Conservation (phyloP, 2,888 invertebrate species). For the Mesorhabditis spiculigera region DNA sequence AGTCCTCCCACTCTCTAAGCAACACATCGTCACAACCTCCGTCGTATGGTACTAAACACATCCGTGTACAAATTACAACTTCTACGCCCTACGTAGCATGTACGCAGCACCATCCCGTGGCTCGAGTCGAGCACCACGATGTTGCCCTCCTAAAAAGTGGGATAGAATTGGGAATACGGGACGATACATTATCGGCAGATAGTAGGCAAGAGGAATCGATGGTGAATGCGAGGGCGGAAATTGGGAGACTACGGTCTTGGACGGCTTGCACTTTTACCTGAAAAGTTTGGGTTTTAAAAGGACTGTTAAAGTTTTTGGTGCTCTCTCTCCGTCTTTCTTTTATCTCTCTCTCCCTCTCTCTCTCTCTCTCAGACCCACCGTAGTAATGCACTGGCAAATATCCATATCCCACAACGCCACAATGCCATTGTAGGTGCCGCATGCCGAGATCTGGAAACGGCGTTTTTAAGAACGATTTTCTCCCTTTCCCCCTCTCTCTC, state of each 20-base stretch:
- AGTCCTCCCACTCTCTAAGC: conserved; percentile 48
- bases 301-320: background rate
- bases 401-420: conserved; percentile 58
- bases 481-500: background rate
- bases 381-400: conserved; percentile 53
- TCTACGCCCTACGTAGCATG: conserved; percentile 20
- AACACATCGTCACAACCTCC: conserved; percentile 34
- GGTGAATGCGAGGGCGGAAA: conserved; percentile 48
- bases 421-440: conserved; percentile 53
- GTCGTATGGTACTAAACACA: conserved; percentile 30
- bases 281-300: conserved; percentile 3
- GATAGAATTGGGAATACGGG: background rate
- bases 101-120: conserved; percentile 27
- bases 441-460: conserved; percentile 37
- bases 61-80: background rate
- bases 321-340: conserved; percentile 1
- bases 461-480: too few relatives aligned
- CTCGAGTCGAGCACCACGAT: conserved; percentile 33
- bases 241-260: conserved; percentile 40
- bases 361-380: conserved; percentile 19
- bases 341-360: background rate
- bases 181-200: conserved; percentile 35
- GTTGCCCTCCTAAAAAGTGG: conserved; percentile 13
- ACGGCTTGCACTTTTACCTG: conserved; percentile 24
- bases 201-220: conserved; percentile 43